Evolutionary conservation across 2,113 vertebrate species (phyloP), one percentile per base, ranked within the genome.

Genomic region (Kryptolebias marmoratus): DNA sequence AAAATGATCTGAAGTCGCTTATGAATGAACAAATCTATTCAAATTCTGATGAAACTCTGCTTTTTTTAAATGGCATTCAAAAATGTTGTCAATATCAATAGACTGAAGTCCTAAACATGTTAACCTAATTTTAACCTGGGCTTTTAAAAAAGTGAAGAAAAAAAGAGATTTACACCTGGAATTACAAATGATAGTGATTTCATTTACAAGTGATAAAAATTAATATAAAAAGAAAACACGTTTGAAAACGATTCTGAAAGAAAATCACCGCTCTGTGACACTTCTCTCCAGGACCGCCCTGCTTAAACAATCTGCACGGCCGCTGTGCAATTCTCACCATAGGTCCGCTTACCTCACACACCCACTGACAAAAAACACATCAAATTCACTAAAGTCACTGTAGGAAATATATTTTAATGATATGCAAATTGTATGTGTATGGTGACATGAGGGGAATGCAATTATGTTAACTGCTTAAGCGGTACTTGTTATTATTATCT

Each of bases 391-490:
- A 65, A 89, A 86, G 84, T 87, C 82, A 80, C 52, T 59, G 78
- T 47, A 50, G 80, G 77, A 84, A 90, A 88, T 86, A 82, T 55
- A 83, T 82, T 75, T 73, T 91, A 91, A 91, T 90, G 75, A 91
- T 82, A 91, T 93, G 91, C 91, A 91, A 90, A 94, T 93, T 68
- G 76, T 90, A 91, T 90, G 87, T 90, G 88, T 89, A 87, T 74
- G 80, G 77, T 86, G 87, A 88, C 89, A 88, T 78, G 81, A 87
- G 86, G 88, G 84, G 82, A 81, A 89, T 79, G 80, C 84, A 94
- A 94, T 94, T 94, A 94, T 92, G 89, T 93, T 92, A 93, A 94
- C 90, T 91, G 87, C 89, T 90, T 91, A 92, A 93, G 87, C 80
- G 80, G 81, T 82, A 91, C 90, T 94, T 92, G 91, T 92, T 93